Base-by-base conservation (phyloP, 2,888 invertebrate species). In the Cordilura impudica region DNA sequence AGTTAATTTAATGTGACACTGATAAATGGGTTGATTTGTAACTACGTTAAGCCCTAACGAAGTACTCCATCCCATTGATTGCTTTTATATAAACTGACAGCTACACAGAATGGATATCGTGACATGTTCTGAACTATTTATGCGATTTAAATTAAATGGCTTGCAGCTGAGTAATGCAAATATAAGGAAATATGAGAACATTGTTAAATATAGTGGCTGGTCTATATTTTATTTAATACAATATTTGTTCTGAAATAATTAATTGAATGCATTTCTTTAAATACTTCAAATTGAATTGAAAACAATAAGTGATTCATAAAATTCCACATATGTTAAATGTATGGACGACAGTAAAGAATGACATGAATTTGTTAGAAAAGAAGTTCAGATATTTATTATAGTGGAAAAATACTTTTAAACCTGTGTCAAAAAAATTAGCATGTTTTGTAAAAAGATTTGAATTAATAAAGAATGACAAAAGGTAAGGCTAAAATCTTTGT, bases 111-210 rank as follows among this genome's bases (percentile, higher is more conserved):
- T 49, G 0, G 6, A 71, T 66, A 63, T 70, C 78, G 78, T 78
- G 78, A 78, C 78, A 74, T 29, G 73, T 66, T 74, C 39, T 26
- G 47, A 60, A 70, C 53, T 45, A 78, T 66, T 70, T 74, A 54
- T 45, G 21, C 45, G 49, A 39, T 43, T 26, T 51, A 53, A 29
- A 67, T 73, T 65, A 29, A 60, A 74, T 58, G 21, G 18, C 5
- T n/a, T 21, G 69, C 56, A 1, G 3, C 7, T 51, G 18, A 23
- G 51, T n/a, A 49, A 67, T 8, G 23, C 4, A 61, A 45, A 31
- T 53, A 60, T 65, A 54, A 65, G 78, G 78, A 78, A 78, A 74
- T 70, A 43, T 53, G 39, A 51, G 35, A 49, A 53, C 10, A 54
- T 43, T 51, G 56, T 29, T 18, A 16, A 31, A 43, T 63, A 45